These are phyloP conservation scores for Coelopa pilipes DNA, from an alignment of 2,888 invertebrate genomes.

Conservation along the genomic window DNA sequence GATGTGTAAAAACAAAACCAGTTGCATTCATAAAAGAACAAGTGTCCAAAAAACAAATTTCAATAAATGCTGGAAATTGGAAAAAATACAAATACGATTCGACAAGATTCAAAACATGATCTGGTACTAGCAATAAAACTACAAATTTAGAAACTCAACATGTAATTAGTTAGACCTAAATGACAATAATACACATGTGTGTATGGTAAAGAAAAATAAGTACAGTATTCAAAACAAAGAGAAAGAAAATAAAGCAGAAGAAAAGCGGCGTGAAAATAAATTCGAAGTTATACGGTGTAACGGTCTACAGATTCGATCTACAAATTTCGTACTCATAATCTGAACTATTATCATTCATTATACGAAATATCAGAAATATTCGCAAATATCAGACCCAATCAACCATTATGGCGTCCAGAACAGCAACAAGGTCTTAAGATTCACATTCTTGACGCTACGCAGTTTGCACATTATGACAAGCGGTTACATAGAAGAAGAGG, in stretches of 20 bases:
- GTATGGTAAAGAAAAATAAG: slow-evolving; percentile 33
- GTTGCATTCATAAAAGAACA: slow-evolving; percentile 38
- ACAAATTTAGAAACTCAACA: slow-evolving; percentile 36
- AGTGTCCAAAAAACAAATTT: slow-evolving; percentile 23
- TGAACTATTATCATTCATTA: too few species aligned
- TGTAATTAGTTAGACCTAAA: slow-evolving; percentile 39
- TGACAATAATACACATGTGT: slow-evolving; percentile 36
- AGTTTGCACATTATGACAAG: too few species aligned
- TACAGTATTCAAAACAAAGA: not conserved
- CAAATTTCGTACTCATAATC: too few species aligned
- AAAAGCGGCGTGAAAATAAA: slow-evolving; percentile 19
- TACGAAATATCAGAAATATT: too few species aligned
- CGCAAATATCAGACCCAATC: too few species aligned
- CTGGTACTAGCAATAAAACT: slow-evolving; percentile 33
- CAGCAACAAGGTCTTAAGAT: too few species aligned
- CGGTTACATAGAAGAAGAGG: too few species aligned
- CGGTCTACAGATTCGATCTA: too few species aligned
- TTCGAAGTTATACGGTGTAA: slow-evolving; percentile 26
- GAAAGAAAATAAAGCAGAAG: slow-evolving; percentile 21
- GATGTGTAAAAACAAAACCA: slow-evolving; percentile 42
- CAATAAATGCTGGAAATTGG: slow-evolving; percentile 30
- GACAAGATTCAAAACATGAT: slow-evolving; percentile 38
- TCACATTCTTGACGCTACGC: too few species aligned
- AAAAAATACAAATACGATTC: slow-evolving; percentile 2
- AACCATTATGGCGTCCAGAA: too few species aligned